Base-by-base conservation (phyloP, 2,888 invertebrate species). In the Diloba caeruleocephala region DNA sequence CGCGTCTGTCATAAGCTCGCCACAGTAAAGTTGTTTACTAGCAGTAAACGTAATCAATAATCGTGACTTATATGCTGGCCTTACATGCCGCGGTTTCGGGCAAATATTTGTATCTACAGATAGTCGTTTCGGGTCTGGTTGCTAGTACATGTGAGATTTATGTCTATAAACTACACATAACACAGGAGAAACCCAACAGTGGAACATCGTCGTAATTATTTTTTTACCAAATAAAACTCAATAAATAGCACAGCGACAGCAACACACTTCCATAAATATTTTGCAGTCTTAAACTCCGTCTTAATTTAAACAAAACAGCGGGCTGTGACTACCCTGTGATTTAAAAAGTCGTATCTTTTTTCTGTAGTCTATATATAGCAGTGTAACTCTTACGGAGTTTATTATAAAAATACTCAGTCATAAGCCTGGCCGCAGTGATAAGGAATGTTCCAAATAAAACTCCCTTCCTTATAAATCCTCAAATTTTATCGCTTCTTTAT, bases 11-110 rank as follows among this genome's bases (percentile, higher is more conserved):
- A 77, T 81, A 81, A 84, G 80, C 78, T 71, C 64, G 72, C 80
- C 79, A 82, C 79, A 85, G 82, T 86, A 84, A 86, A 88, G 79
- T 84, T 84, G 87, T 90, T 90, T 90, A 89, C 84, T 86, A 78
- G 80, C 82, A 82, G 87, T 89, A 90, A 88, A 91, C 86, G 84
- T 88, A 88, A 89, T 90, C 89, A 91, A 90, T 91, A 88, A 88
- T 82, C 81, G 82, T 85, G 86, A 89, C 82, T 87, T 88, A 89
- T 82, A 84, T 75, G 82, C 78, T 81, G 73, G 78, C 71, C 79
- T 68, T 71, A 82, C 77, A n/a, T n/a, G n/a, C n/a, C n/a, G n/a
- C n/a, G n/a, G n/a, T n/a, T n/a, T n/a, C n/a, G n/a, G n/a, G n/a
- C n/a, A n/a, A n/a, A n/a, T n/a, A n/a, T n/a, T n/a, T n/a, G n/a